Evolutionary conservation across 2,888 invertebrate genomes (phyloP).

Genomic region (Agonopterix alstromeriana): DNA sequence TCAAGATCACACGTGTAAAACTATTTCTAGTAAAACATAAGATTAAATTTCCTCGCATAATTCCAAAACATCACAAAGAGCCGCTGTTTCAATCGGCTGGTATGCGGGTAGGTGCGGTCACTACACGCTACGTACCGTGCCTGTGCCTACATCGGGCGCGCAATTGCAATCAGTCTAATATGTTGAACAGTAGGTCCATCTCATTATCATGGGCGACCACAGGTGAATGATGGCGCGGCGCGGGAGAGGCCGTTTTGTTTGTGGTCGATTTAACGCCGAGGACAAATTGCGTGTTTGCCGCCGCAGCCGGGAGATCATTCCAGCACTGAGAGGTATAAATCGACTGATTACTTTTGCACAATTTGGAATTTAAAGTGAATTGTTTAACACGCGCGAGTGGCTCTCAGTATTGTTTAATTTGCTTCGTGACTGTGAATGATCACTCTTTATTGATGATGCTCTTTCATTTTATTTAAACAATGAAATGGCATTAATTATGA

Average conservation of each 20-base stretch:
- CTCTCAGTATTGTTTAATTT: constrained; percentile 20
- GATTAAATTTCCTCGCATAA: constrained; percentile 15
- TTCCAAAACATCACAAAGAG: constrained; percentile 13
- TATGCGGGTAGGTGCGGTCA: constrained; percentile 43
- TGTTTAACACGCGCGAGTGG: constrained; percentile 22
- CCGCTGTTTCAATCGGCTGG: constrained; percentile 42
- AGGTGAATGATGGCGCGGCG: constrained; percentile 69
- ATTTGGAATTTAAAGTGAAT: constrained; percentile 47
- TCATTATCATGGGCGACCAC: constrained; percentile 74
- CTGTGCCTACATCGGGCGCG: constrained; percentile 37
- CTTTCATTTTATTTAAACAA: not conserved
- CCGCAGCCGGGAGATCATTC: constrained; percentile 63
- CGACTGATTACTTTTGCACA: constrained; percentile 47
- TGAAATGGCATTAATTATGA: no score
- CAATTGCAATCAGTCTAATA: constrained; percentile 74
- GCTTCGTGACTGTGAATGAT: constrained; percentile 17
- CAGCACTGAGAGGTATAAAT: constrained; percentile 50
- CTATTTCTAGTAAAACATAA: no score
- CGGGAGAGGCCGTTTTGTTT: constrained; percentile 67
- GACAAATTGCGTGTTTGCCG: constrained; percentile 74
- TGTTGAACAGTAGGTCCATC: constrained; percentile 70
- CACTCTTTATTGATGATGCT: constrained; percentile 13
- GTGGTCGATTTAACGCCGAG: constrained; percentile 73
- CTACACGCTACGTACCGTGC: constrained; percentile 19
- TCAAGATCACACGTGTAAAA: no score